Percentiles rank a stretch among this genome's conserved stretches.
phyloP scores from a whole-genome alignment of 2,888 invertebrate species.

The Andrena bicolor region DNA sequence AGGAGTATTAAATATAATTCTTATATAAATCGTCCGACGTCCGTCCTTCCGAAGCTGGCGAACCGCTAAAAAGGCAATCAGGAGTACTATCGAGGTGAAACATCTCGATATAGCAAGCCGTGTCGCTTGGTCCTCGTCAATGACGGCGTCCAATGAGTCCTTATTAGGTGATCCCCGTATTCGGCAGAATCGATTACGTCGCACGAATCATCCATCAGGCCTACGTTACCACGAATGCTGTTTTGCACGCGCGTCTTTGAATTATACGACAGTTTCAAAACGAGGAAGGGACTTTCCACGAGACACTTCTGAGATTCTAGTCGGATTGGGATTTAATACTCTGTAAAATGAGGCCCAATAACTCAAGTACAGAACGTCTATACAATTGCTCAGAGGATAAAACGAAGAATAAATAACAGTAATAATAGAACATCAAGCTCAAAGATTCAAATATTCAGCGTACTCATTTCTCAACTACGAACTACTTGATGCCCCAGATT shows the following conservation, averaged over 20 bases:
- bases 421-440: no score
- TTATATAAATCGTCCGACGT: slow-evolving; percentile 4
- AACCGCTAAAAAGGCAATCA: slow-evolving; percentile 53
- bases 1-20: slow-evolving; percentile 23
- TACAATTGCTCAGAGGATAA: no score
- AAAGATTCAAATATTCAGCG: no score
- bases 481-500: no score
- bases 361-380: no score
- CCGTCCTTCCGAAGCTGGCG: slow-evolving; percentile 15
- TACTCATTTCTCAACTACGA: no score
- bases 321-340: no score
- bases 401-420: no score
- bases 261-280: background rate
- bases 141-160: slow-evolving; percentile 68
- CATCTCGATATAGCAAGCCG: slow-evolving; percentile 56
- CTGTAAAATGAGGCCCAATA: no score
- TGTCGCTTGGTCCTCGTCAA: slow-evolving; percentile 63
- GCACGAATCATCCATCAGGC: slow-evolving; percentile 31
- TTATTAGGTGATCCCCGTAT: slow-evolving; percentile 65
- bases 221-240: background rate
- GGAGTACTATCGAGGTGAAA: slow-evolving; percentile 61
- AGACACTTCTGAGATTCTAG: no score
- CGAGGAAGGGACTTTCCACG: no score
- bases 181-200: slow-evolving; percentile 58
- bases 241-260: background rate